Conservation (phyloP, 2,888 invertebrate genomes). For the Synanthedon myopaeformis region DNA sequence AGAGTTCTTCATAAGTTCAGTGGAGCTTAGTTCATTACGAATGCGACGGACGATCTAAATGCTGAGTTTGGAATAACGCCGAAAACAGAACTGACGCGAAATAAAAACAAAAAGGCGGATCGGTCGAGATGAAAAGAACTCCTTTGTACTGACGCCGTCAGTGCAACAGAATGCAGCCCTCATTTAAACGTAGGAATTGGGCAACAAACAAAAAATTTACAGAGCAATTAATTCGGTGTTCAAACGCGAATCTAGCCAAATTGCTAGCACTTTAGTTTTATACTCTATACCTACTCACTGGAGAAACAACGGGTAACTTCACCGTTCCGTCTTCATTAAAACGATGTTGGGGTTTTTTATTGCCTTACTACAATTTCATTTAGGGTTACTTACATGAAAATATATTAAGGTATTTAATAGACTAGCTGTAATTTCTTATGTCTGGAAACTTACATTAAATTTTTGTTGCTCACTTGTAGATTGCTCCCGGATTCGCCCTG, state of each 20-base stretch:
- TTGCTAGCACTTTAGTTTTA: slow-evolving; percentile 24
- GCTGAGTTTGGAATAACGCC: background rate
- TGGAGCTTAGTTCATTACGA: background rate
- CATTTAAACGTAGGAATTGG: slow-evolving; percentile 5
- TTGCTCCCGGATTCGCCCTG: no score
- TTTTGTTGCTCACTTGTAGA: no score
- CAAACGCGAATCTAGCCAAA: slow-evolving; percentile 14
- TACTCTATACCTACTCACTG: slow-evolving; percentile 3
- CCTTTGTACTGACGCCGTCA: slow-evolving; percentile 3
- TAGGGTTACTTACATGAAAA: no score
- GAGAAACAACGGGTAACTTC: slow-evolving; percentile 10
- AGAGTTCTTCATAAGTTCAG: background rate
- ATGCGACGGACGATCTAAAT: background rate
- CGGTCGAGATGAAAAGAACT: slow-evolving; percentile 7
- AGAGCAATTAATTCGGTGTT: slow-evolving; percentile 31
- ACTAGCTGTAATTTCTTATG: no score
- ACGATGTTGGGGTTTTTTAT: slow-evolving; percentile 10
- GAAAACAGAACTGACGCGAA: background rate
- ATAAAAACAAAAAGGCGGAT: background rate
- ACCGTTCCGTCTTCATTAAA: slow-evolving; percentile 28
- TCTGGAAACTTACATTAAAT: no score
- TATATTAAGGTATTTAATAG: no score
- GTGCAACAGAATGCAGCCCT: background rate
- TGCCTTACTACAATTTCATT: no score
- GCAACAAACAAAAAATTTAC: slow-evolving; percentile 45